phyloP scores from a whole-genome alignment of 2,888 invertebrate genomes.

The Nephrotoma guestfalica region DNA sequence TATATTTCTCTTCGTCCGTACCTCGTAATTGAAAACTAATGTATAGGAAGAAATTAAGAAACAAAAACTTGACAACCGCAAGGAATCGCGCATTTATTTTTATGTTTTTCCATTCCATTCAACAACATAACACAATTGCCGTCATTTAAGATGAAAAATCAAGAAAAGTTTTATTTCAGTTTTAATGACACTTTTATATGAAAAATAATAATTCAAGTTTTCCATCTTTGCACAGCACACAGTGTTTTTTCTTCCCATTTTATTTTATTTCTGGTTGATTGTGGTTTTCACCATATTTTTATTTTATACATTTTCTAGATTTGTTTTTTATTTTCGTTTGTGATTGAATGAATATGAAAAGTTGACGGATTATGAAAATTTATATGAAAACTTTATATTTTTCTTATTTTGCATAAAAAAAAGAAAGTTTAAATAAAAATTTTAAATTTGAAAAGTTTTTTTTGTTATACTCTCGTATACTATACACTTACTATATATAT shows the following conservation, averaged over 20 bases:
- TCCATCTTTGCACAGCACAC: neutral
- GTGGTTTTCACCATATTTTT: neutral
- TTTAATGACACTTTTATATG: neutral
- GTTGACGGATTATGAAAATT: neutral
- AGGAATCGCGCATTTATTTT: neutral
- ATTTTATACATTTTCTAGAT: neutral
- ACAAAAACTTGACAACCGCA: neutral
- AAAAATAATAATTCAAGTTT: neutral
- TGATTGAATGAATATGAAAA: neutral
- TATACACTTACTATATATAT: neutral
- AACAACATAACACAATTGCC: neutral
- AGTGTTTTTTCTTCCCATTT: neutral
- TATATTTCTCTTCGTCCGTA: too few species aligned
- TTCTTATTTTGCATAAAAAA: neutral
- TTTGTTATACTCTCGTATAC: neutral
- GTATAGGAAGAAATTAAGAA: too few species aligned
- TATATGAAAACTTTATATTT: neutral
- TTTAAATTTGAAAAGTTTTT: neutral
- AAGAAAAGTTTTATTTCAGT: neutral
- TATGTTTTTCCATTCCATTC: neutral
- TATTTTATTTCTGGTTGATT: neutral
- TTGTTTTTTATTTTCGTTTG: neutral
- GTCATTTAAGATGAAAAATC: neutral
- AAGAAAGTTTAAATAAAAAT: neutral
- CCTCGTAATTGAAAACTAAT: too few species aligned